Conservation (phyloP, 35 echinoderm and acorn worm species). For the Strongylocentrotus purpuratus region DNA sequence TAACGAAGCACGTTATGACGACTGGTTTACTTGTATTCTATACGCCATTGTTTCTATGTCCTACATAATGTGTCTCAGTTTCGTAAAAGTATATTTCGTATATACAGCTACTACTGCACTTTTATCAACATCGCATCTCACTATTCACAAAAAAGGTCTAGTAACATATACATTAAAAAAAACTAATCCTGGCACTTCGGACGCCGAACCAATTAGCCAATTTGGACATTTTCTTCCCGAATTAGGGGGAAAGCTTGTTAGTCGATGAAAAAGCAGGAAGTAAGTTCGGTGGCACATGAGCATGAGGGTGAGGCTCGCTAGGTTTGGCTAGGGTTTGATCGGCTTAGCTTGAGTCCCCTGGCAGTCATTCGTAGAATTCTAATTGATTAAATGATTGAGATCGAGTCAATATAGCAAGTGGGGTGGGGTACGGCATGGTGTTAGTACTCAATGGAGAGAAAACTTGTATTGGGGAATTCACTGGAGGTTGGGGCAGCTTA, state of each 20-base stretch:
- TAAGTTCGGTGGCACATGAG: conserved; percentile 12
- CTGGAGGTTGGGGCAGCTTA: background rate
- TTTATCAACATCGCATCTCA: background rate
- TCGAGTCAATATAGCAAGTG: background rate
- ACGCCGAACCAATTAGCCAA: conserved; percentile 47
- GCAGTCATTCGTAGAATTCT: conserved; percentile 3
- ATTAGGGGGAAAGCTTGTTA: conserved; percentile 24
- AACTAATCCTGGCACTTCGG: conserved; percentile 6
- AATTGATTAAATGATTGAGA: conserved; percentile 26
- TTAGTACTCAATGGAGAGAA: background rate
- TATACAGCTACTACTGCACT: background rate
- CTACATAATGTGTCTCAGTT: background rate
- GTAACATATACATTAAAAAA: background rate
- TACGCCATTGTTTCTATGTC: background rate
- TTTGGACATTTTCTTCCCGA: conserved; percentile 24
- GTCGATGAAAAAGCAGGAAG: conserved; percentile 16
- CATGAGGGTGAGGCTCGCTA: background rate
- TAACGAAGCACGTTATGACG: background rate
- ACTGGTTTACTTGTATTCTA: background rate
- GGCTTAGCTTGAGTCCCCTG: background rate
- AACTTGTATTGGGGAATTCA: background rate
- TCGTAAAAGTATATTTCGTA: background rate
- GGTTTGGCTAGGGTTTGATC: background rate
- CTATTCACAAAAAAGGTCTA: background rate
- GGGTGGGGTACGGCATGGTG: background rate